phyloP scores from a whole-genome alignment of 1,140 invertebrate species.

The Paraescarpia echinospica region DNA sequence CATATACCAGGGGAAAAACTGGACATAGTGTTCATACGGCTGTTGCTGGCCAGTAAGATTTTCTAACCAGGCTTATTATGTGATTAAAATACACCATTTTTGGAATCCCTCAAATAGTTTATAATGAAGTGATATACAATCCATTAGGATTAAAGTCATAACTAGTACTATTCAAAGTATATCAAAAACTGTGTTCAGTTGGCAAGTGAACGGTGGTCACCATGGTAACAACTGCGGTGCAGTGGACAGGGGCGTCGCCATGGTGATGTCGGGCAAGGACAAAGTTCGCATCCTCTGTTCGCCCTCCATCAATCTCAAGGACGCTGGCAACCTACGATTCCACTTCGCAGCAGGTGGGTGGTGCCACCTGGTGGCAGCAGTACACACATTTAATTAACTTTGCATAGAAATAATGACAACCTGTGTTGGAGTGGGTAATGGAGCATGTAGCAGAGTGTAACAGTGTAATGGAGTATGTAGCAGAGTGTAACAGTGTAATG shows the following conservation, averaged over 20 bases:
- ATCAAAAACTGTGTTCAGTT: slow-evolving; percentile 35
- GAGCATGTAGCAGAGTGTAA: background rate
- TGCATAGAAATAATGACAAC: background rate
- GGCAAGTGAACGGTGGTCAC: slow-evolving; percentile 46
- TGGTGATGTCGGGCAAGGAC: slow-evolving; percentile 45
- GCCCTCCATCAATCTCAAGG: slow-evolving; percentile 42
- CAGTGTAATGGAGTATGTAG: background rate
- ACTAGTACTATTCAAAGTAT: background rate
- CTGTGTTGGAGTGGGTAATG: background rate
- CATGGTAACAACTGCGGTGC: slow-evolving; percentile 46
- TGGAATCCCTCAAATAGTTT: too few species aligned
- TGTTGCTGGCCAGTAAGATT: too few species aligned
- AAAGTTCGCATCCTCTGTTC: slow-evolving; percentile 48
- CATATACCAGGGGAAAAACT: too few species aligned
- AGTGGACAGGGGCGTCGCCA: slow-evolving; percentile 40
- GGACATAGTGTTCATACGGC: too few species aligned
- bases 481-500: background rate
- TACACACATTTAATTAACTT: slow-evolving; percentile 6
- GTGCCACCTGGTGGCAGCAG: slow-evolving; percentile 31
- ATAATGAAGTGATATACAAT: too few species aligned
- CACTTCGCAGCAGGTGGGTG: slow-evolving; percentile 48
- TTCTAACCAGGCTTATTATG: too few species aligned
- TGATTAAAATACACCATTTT: too few species aligned
- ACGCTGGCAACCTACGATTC: slow-evolving; percentile 51
- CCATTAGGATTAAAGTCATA: background rate